phyloP scores from a whole-genome alignment of 2,888 invertebrate species.

The Lepeophtheirus nordmannii region DNA sequence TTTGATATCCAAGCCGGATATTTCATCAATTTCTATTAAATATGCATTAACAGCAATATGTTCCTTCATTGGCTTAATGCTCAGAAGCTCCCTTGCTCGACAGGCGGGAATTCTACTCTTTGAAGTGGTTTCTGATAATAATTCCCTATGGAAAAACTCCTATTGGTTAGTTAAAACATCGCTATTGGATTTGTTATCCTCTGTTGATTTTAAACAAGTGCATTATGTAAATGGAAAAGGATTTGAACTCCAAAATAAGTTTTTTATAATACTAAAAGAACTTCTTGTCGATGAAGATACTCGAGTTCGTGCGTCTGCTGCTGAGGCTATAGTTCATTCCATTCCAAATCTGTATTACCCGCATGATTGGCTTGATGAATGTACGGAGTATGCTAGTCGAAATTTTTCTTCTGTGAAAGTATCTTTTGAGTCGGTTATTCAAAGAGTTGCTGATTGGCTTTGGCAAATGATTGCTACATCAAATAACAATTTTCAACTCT shows the following conservation, averaged over 20 bases:
- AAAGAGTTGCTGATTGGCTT: conserved; percentile 2
- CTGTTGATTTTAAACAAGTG: background rate
- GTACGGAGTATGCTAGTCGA: background rate
- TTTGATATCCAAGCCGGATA: conserved; percentile 11
- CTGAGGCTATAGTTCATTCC: background rate
- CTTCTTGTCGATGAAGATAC: background rate
- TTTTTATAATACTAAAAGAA: background rate
- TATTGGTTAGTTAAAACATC: background rate
- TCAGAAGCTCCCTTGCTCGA: background rate
- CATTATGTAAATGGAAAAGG: background rate
- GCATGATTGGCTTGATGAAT: background rate
- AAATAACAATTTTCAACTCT: background rate
- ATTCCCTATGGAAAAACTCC: background rate
- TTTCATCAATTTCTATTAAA: background rate
- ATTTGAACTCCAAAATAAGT: background rate
- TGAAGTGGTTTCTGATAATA: background rate
- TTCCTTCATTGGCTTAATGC: background rate
- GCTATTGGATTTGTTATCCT: background rate
- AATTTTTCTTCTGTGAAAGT: background rate
- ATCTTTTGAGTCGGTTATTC: background rate
- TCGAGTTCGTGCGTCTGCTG: background rate
- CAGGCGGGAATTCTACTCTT: background rate
- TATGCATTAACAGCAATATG: background rate
- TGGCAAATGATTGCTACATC: background rate
- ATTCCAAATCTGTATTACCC: background rate